These are phyloP conservation scores for Amphiprion clarkii DNA, from an alignment of 2,797 vertebrate species.

Conservation along the genomic window DNA sequence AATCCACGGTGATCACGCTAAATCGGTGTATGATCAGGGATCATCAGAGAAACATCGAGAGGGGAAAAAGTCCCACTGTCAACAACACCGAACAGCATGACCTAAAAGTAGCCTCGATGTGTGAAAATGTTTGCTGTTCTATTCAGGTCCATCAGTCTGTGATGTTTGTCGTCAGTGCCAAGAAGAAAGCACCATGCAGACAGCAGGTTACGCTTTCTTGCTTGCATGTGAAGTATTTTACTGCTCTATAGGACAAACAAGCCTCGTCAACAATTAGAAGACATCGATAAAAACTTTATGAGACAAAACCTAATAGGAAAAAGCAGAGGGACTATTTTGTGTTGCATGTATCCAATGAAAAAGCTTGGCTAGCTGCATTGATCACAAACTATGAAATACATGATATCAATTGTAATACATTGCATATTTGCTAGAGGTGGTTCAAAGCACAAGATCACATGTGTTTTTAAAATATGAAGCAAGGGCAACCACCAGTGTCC, in stretches of 20 bases:
- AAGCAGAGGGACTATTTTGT: conserved; percentile 12
- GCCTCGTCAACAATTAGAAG: conserved; percentile 9
- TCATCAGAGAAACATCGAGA: background rate
- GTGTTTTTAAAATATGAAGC: too few relatives aligned
- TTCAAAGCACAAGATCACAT: too few relatives aligned
- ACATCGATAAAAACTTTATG: conserved; percentile 10
- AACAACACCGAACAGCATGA: conserved; percentile 8
- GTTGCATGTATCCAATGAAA: background rate
- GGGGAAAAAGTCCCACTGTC: background rate
- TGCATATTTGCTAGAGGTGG: too few relatives aligned
- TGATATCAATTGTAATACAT: too few relatives aligned
- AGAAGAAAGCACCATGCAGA: conserved; percentile 11
- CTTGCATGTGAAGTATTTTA: conserved; percentile 5
- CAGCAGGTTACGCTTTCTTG: background rate
- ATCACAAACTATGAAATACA: background rate
- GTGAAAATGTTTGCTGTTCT: conserved; percentile 13
- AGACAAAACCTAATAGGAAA: background rate
- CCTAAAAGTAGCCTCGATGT: conserved; percentile 27
- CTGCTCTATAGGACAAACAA: conserved; percentile 4
- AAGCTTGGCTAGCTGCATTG: background rate
- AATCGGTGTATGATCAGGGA: conserved; percentile 9
- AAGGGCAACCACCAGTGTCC: too few relatives aligned
- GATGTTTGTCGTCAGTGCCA: conserved; percentile 3
- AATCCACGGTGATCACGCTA: conserved; percentile 6
- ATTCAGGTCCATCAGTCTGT: background rate